Evolutionary conservation across 2,797 vertebrate genomes (phyloP), one percentile per base, ranked within the genome.

Genomic region (Orientallactaga sibirica): DNA sequence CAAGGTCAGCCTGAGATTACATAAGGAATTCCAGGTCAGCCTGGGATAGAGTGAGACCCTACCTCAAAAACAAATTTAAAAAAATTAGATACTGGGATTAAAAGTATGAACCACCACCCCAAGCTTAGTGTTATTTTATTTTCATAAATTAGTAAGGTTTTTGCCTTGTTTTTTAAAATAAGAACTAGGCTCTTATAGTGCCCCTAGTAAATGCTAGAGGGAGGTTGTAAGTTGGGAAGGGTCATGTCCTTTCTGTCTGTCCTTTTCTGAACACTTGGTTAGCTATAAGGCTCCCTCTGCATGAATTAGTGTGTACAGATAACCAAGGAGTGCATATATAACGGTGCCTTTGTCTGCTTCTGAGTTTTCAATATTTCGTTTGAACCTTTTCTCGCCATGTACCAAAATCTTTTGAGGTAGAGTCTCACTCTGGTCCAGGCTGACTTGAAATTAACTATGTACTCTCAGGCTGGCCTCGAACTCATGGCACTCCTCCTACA

Each of bases 171-270:
- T 18, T 37, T 25, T 3, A 61, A 29, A 24, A 4, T 29, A 18
- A 33, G 62, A 61, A 24, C 2, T 4, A 15, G 19, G 29, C 29
- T 22, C 15, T 4, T 19, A 16, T 2, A 12, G 18, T 3, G 0
- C 37, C 37, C 3, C 19, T 12, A 10, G 80, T 29, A 5, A 29
- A 1, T 0, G 3, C 61, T 19, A 1, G 71, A 4, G 6, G 24
- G 24, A 6, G 12, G 9, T 5, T 29, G 3, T 37, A 25, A 3
- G 2, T 9, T 2, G 4, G 37, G 19, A 0, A 1, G 1, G 12
- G 22, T 29, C 18, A 0, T 4, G 6, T 1, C 19, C 61, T 37
- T 20, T 16, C 27, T 33, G 0, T 3, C 25, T 24, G 16, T 9
- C 55, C 62, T 27, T 7, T 48, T 48, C 68, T 33, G 14, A 27